Evolutionary conservation across 1,140 invertebrate species (phyloP).

Genomic region (Nephotettix cincticeps): DNA sequence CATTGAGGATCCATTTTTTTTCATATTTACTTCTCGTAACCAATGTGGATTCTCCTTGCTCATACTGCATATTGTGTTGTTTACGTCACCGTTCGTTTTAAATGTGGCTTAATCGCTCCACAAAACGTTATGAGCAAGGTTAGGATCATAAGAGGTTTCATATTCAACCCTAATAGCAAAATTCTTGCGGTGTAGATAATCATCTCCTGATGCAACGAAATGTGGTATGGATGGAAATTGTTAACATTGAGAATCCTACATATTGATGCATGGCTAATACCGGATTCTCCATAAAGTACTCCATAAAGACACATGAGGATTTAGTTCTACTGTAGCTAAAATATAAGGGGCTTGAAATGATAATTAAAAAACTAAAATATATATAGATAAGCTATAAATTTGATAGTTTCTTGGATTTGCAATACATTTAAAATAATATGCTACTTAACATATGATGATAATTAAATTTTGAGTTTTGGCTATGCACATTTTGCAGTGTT

Average conservation of each 20-base stretch:
- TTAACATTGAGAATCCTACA: not conserved
- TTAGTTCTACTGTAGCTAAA: not conserved
- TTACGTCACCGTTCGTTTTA: not conserved
- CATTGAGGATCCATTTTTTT: not conserved
- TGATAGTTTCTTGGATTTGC: too few relatives aligned
- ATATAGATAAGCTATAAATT: too few relatives aligned
- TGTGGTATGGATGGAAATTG: not conserved
- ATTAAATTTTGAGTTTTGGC: too few relatives aligned
- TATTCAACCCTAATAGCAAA: not conserved
- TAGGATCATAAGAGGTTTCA: not conserved
- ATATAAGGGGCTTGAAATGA: not conserved
- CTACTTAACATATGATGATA: too few relatives aligned
- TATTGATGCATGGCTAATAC: not conserved
- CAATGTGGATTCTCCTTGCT: not conserved
- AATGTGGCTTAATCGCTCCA: too few relatives aligned
- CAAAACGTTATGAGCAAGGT: not conserved
- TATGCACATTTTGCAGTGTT: too few relatives aligned
- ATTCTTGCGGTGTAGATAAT: not conserved
- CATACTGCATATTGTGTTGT: not conserved
- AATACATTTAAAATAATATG: too few relatives aligned
- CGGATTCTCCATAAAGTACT: not conserved
- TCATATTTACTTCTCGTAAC: not conserved
- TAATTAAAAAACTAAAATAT: too few relatives aligned
- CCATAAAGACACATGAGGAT: not conserved
- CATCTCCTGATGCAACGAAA: not conserved